These are phyloP conservation scores for Actinopyga echinites DNA, from an alignment of 53 echinoderm and acorn worm species.

Conservation along the genomic window DNA sequence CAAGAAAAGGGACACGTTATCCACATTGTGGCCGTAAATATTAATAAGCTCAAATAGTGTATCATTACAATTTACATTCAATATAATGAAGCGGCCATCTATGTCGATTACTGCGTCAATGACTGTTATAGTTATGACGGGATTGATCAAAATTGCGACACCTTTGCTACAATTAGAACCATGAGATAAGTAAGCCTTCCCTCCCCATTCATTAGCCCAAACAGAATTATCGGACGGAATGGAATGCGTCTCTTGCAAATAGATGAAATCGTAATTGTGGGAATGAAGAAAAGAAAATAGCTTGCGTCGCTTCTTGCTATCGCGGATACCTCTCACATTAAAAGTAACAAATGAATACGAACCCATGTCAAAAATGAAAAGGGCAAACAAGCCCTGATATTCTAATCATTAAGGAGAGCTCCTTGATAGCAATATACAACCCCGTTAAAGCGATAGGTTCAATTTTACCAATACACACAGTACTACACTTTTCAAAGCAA, in stretches of 20 bases:
- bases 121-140: not conserved
- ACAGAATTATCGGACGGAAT: not conserved
- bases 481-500: not conserved
- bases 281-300: not conserved
- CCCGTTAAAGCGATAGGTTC: no score
- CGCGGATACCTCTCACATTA: slow-evolving; percentile 2
- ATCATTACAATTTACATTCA: not conserved
- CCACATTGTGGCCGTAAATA: slow-evolving; percentile 1
- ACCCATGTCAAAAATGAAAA: no score
- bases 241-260: slow-evolving; percentile 6
- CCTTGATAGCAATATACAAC: no score
- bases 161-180: not conserved
- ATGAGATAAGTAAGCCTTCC: not conserved
- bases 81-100: not conserved
- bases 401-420: no score
- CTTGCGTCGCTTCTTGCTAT: not conserved
- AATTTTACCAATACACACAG: no score
- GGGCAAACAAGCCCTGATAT: no score
- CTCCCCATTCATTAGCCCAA: not conserved
- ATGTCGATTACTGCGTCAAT: not conserved
- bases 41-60: not conserved
- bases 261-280: not conserved
- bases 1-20: not conserved
- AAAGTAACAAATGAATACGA: not conserved
- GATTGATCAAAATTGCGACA: not conserved